Evolutionary conservation across 2,113 vertebrate species (phyloP), one percentile per base, ranked within the genome.

Genomic region (Pseudopipra pipra): DNA sequence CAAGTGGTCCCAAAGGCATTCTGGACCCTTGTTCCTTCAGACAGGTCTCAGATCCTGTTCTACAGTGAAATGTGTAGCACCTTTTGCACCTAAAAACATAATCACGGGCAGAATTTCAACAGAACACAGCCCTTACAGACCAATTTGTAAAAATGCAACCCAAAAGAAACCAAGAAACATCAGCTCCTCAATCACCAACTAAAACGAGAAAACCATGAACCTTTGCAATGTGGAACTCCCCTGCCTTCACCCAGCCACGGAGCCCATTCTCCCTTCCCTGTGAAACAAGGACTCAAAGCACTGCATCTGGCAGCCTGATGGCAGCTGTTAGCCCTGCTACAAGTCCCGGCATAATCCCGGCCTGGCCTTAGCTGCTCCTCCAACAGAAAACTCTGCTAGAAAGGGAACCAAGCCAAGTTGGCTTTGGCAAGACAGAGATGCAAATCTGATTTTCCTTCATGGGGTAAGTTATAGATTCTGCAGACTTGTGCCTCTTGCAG

Each of bases 271-370:
- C 59, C 19, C 0, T 7, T 43, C 54, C 62, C 17, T 51, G 47
- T 1, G 6, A 61, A 91, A 65, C 1, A 0, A 44, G 43, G 30
- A 65, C 41, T 70, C 21, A 3, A 18, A n/a, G 20, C 0, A 0
- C 59, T 52, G 27, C 37, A 31, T 9, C 22, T 16, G 11, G 19
- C 37, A 41, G 28, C 23, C 43, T 23, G 35, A 46, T 8, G 10
- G 58, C 56, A 79, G 58, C n/a, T 37, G 24, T 56, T 1, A 4
- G 54, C 30, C 22, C 6, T 3, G 1, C 41, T 21, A 8, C 0
- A 2, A 41, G 9, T 14, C 46, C 20, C n/a, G 22, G 22, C 20
- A 21, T 9, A 35, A 66, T 21, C 75, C 46, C 59, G 61, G 17
- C n/a, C 76, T 46, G 76, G 52, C 70, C 77, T 41, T 6, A 56